phyloP scores from a whole-genome alignment of 2,888 invertebrate species.

The Galerucella pusilla region DNA sequence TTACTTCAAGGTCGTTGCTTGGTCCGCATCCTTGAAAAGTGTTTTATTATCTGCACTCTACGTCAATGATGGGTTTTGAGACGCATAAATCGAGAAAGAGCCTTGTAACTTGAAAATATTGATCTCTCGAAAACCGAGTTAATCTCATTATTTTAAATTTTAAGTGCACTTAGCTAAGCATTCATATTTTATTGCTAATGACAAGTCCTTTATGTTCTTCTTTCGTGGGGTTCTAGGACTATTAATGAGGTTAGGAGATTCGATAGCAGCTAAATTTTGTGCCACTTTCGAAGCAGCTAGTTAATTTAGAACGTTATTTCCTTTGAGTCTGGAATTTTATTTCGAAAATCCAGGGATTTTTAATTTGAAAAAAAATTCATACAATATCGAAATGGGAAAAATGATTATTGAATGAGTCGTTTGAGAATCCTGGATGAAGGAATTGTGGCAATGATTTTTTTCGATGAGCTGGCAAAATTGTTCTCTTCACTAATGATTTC shows the following conservation, averaged over 20 bases:
- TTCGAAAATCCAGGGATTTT: not conserved
- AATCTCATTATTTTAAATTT: conserved; percentile 47
- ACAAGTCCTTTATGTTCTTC: conserved; percentile 44
- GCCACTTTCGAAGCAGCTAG: conserved; percentile 8
- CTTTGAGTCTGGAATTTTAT: not conserved
- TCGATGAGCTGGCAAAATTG: too few species aligned
- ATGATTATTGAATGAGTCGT: too few species aligned
- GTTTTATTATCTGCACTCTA: not conserved
- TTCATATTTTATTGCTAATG: conserved; percentile 42
- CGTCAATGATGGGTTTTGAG: not conserved
- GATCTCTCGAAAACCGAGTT: conserved; percentile 35
- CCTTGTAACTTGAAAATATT: conserved; percentile 16
- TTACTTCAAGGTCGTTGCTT: too few species aligned
- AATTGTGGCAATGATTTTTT: too few species aligned
- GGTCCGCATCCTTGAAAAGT: not conserved
- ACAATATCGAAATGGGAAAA: not conserved
- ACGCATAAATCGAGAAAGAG: not conserved
- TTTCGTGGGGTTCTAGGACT: conserved; percentile 16
- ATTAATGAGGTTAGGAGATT: conserved; percentile 36
- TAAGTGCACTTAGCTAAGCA: conserved; percentile 42
- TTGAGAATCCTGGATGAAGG: too few species aligned
- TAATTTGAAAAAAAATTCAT: not conserved
- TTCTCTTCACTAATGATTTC: too few species aligned
- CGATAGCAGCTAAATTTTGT: conserved; percentile 13
- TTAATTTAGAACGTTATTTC: not conserved